These are phyloP conservation scores for Yasuhikotakia modesta DNA, from an alignment of 2,797 vertebrate genomes.

Conservation along the genomic window DNA sequence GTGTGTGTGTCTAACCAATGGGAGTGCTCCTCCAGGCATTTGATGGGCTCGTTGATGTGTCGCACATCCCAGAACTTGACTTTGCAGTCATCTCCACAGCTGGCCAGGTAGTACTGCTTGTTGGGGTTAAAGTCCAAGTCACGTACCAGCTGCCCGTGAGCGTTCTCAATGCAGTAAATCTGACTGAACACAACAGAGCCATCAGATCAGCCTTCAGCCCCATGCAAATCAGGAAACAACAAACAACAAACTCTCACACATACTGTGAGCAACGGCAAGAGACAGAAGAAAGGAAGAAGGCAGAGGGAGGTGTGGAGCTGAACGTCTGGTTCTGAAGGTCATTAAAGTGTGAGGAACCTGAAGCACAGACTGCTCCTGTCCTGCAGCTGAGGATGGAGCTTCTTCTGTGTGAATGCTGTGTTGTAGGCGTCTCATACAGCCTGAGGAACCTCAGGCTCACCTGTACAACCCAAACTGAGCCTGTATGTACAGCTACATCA, in stretches of 20 bases:
- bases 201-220: neutral
- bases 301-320: slow-evolving; percentile 29
- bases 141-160: slow-evolving; percentile 94
- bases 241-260: neutral
- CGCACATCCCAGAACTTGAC: slow-evolving; percentile 99
- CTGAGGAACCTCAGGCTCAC: slow-evolving; percentile 50
- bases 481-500: slow-evolving; percentile 60
- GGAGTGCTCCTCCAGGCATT: slow-evolving; percentile 94
- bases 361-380: slow-evolving; percentile 48
- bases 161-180: slow-evolving; percentile 97
- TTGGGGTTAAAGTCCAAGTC: slow-evolving; percentile 99
- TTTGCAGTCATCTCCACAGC: slow-evolving; percentile 98
- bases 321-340: slow-evolving; percentile 50
- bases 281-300: neutral
- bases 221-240: neutral
- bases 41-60: slow-evolving; percentile 87
- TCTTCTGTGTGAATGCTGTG: slow-evolving; percentile 23
- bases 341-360: slow-evolving; percentile 58
- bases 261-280: slow-evolving; percentile 5
- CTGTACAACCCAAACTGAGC: slow-evolving; percentile 46
- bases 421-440: slow-evolving; percentile 6
- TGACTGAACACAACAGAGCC: slow-evolving; percentile 77
- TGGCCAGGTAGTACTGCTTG: slow-evolving; percentile 96
- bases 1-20: slow-evolving; percentile 81
- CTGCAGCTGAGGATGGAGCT: too few species aligned